A percentile compares a stretch with the other conserved stretches of the same genome.
Evolutionary conservation across 1,140 invertebrate species (phyloP).

Genomic region (Limonius californicus): DNA sequence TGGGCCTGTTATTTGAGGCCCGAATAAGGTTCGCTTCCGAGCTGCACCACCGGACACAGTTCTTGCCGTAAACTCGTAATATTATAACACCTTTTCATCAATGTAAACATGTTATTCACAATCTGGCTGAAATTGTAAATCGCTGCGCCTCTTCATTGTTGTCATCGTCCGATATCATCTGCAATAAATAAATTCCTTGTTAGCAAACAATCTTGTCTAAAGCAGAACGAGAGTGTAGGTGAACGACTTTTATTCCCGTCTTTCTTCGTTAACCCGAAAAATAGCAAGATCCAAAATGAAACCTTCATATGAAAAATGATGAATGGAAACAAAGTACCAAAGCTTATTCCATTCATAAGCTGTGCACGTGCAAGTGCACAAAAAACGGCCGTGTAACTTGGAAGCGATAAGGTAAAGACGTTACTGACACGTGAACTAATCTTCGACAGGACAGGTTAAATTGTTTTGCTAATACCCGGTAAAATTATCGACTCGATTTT

Average conservation of each 20-base stretch:
- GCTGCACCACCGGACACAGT: conserved; percentile 12
- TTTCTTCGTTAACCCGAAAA: no score
- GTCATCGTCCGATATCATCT: conserved; percentile 15
- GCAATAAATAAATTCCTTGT: conserved; percentile 18
- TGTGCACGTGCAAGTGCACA: not conserved
- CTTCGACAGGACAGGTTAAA: no score
- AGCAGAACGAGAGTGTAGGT: no score
- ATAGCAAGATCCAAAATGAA: not conserved
- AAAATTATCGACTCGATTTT: no score
- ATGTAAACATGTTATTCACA: conserved; percentile 26
- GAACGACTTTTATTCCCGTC: no score
- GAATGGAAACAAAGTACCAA: conserved; percentile 1
- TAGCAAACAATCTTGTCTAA: no score
- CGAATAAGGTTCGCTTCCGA: conserved; percentile 18
- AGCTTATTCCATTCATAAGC: conserved; percentile 10
- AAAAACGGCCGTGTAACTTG: no score
- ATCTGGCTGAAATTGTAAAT: conserved; percentile 11
- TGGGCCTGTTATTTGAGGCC: conserved; percentile 21
- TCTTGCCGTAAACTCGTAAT: conserved; percentile 19
- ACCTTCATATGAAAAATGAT: not conserved
- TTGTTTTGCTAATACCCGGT: no score
- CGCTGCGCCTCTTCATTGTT: conserved; percentile 4
- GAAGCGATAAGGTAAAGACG: no score
- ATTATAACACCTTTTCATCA: conserved; percentile 17
- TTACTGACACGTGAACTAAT: no score